Conservation (phyloP, 2,113 vertebrate genomes). For the Serilophus lunatus region DNA sequence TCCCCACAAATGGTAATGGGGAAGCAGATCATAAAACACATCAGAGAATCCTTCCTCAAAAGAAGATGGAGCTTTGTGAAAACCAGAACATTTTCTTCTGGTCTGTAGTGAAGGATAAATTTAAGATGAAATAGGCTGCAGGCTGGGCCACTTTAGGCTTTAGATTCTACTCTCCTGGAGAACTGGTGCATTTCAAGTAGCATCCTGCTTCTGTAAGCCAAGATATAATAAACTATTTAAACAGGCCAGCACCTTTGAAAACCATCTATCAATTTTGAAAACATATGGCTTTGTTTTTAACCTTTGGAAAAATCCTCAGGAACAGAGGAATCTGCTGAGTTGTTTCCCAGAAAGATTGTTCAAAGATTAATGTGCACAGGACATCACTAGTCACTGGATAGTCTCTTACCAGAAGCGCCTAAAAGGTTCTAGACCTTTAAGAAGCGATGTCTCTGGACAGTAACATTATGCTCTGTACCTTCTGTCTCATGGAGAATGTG, state of each 20-base stretch:
- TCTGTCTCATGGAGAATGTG: not conserved
- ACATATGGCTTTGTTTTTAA: not conserved
- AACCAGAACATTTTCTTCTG: not conserved
- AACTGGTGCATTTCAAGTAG: not conserved
- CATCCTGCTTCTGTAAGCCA: not conserved
- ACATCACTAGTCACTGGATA: not conserved
- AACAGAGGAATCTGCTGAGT: not conserved
- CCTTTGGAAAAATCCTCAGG: fast-evolving
- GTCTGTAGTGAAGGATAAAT: not conserved
- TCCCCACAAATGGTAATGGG: not conserved
- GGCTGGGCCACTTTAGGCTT: not conserved
- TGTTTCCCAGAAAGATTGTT: not conserved
- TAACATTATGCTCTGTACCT: not conserved
- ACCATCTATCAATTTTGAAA: not conserved
- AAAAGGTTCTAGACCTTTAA: not conserved
- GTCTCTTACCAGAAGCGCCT: not conserved
- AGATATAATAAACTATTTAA: not conserved
- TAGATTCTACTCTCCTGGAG: not conserved
- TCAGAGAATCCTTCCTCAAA: not conserved
- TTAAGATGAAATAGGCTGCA: not conserved
- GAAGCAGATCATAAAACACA: not conserved
- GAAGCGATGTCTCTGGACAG: not conserved
- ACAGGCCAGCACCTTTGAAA: not conserved
- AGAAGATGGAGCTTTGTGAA: not conserved
- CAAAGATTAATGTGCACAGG: not conserved